Evolutionary conservation across 2,888 invertebrate genomes (phyloP).

Genomic region (Amblyjoppa proteus): DNA sequence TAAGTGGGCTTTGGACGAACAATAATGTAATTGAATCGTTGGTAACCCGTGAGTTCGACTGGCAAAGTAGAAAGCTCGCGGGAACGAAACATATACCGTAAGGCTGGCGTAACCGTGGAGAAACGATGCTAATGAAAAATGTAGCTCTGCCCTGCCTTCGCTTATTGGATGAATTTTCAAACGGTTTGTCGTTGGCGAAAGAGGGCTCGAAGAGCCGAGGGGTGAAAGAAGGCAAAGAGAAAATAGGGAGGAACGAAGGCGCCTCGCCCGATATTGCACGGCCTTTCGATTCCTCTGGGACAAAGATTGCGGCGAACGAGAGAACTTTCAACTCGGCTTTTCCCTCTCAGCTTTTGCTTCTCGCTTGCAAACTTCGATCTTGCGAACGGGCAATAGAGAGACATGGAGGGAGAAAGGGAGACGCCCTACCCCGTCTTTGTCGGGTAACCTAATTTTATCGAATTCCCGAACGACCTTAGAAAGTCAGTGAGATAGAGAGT

Average conservation of each 20-base stretch:
- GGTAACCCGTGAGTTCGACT: conserved; percentile 42
- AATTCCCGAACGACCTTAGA: conserved; percentile 51
- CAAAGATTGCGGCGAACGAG: conserved; percentile 65
- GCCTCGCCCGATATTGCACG: conserved; percentile 64
- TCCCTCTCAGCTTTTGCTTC: conserved; percentile 54
- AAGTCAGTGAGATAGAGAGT: conserved; percentile 32
- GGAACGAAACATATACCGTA: conserved; percentile 37
- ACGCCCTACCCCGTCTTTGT: conserved; percentile 50
- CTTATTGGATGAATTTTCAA: conserved; percentile 77
- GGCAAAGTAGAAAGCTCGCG: conserved; percentile 45
- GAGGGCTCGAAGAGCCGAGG: conserved; percentile 56
- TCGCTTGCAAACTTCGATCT: conserved; percentile 19
- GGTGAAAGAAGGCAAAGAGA: conserved; percentile 41
- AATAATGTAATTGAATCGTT: conserved; percentile 40
- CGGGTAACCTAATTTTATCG: conserved; percentile 70
- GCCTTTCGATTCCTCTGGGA: conserved; percentile 65
- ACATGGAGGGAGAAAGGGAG: neutral
- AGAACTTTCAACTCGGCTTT: conserved; percentile 64
- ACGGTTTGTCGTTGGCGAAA: conserved; percentile 66
- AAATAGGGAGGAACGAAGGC: conserved; percentile 31
- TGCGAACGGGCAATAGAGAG: conserved; percentile 18
- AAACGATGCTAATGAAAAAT: conserved; percentile 69
- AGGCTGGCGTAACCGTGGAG: conserved; percentile 22
- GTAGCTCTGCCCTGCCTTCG: conserved; percentile 55
- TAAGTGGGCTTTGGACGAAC: conserved; percentile 17